Conservation (phyloP, 2,797 vertebrate species). For the Cetoscarus ocellatus region DNA sequence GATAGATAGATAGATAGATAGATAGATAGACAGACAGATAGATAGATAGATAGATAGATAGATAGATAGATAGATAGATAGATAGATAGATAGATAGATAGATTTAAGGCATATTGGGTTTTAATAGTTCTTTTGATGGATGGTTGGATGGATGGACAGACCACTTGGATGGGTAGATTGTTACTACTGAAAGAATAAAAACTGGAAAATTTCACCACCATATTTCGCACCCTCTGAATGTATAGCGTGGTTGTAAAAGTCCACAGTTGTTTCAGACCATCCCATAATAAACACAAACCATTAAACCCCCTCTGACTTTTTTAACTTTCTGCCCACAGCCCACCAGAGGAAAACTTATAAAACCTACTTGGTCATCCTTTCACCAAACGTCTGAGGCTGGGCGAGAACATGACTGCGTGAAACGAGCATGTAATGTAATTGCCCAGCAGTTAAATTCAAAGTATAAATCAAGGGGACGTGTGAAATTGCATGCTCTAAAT, state of each 20-base stretch:
- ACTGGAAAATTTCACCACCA: too few relatives aligned
- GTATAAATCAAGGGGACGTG: constrained; percentile 59
- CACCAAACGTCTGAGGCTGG: constrained; percentile 28
- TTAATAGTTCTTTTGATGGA: too few relatives aligned
- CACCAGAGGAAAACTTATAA: constrained; percentile 32
- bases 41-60: too few relatives aligned
- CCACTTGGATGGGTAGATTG: too few relatives aligned
- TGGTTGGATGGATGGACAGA: too few relatives aligned
- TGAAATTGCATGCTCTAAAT: constrained; percentile 72
- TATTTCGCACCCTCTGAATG: not conserved
- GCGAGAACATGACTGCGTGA: constrained; percentile 6
- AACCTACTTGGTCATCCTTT: constrained; percentile 6
- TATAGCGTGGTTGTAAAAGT: not conserved
- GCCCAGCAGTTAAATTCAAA: constrained; percentile 38
- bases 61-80: too few relatives aligned
- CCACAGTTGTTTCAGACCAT: not conserved
- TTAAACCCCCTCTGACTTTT: constrained; percentile 7
- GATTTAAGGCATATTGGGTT: too few relatives aligned
- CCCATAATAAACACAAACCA: not conserved
- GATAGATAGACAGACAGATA: too few relatives aligned
- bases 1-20: too few relatives aligned
- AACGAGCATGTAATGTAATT: constrained; percentile 59
- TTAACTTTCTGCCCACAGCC: constrained; percentile 11
- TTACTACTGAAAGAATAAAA: too few relatives aligned
- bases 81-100: too few relatives aligned